phyloP scores from a whole-genome alignment of 2,113 vertebrate species.

The Echinops telfairi region DNA sequence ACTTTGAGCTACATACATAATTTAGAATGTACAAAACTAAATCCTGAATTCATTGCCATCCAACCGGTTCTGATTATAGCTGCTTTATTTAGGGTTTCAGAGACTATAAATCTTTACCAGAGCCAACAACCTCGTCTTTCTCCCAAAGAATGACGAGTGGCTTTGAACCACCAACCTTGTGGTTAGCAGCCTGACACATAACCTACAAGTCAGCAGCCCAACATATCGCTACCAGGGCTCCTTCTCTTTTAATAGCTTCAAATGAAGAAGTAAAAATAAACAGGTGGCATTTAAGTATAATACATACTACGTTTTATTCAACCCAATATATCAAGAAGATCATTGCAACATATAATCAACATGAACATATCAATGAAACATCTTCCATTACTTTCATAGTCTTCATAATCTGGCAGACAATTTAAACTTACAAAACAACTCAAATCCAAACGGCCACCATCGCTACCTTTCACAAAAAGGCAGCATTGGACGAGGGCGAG shows the following conservation, averaged over 20 bases:
- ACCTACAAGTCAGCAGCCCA: no score
- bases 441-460: background rate
- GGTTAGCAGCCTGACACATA: no score
- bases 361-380: conserved; percentile 26
- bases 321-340: background rate
- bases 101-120: no score
- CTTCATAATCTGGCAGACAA: background rate
- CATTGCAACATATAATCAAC: background rate
- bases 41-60: background rate
- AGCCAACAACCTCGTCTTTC: no score
- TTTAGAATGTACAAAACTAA: background rate
- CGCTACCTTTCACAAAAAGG: background rate
- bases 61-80: no score
- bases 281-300: background rate
- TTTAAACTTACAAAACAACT: background rate
- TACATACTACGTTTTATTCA: background rate
- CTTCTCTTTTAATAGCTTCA: background rate
- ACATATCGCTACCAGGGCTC: no score
- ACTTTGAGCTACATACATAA: background rate
- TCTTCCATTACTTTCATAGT: background rate
- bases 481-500: accelerated
- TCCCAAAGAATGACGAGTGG: no score
- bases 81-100: no score
- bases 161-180: no score
- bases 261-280: conserved; percentile 34